A percentile compares a stretch with the other conserved stretches of the same genome.
Evolutionary conservation across 2,113 vertebrate genomes (phyloP).

Genomic region (Psophia crepitans): DNA sequence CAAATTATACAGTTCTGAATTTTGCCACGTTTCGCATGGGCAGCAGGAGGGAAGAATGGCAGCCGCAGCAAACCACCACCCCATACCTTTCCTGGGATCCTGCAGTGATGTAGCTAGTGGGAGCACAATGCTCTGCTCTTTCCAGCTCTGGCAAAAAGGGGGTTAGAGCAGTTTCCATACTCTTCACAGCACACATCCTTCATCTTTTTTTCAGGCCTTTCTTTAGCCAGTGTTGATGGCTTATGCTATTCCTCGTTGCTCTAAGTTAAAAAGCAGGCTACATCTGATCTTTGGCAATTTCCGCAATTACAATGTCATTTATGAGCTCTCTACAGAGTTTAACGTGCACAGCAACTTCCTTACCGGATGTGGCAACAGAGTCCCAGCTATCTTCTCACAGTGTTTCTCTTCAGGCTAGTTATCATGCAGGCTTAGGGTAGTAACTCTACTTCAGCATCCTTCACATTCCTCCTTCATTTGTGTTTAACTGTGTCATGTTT

Average conservation of each 20-base stretch:
- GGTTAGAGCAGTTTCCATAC: neutral
- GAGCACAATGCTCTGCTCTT: neutral
- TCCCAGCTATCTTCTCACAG: neutral
- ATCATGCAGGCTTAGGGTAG: neutral
- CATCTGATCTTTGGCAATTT: neutral
- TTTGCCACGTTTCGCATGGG: neutral
- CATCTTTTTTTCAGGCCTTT: neutral
- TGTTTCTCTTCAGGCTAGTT: neutral
- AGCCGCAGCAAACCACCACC: neutral
- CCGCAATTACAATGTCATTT: neutral
- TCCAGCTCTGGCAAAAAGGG: neutral
- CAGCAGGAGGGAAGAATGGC: neutral
- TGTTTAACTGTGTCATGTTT: neutral
- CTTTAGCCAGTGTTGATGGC: neutral
- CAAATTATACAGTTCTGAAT: neutral
- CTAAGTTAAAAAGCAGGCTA: neutral
- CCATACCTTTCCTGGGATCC: neutral
- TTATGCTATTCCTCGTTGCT: neutral
- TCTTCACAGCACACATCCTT: neutral
- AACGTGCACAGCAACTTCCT: neutral
- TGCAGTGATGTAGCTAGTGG: fast-evolving
- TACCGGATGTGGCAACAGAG: neutral
- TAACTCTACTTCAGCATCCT: neutral
- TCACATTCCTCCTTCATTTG: neutral
- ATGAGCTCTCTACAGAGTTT: neutral